Evolutionary conservation across 2,888 invertebrate species (phyloP).

Genomic region (Cheilosia pagana): DNA sequence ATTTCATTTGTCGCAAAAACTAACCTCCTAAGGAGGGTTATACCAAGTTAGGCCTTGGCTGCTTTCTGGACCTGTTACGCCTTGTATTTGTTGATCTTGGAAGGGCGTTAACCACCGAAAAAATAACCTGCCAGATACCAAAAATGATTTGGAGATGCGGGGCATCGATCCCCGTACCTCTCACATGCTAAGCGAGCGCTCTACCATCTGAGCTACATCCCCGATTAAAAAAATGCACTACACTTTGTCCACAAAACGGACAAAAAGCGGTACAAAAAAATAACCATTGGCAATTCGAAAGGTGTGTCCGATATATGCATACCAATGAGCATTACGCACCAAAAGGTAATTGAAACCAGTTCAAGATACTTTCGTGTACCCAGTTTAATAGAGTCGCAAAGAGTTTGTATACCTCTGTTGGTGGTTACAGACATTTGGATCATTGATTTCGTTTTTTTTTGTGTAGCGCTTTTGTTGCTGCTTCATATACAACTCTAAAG

Average conservation of each 20-base stretch:
- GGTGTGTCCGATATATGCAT: conserved; percentile 4
- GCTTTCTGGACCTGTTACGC: too few relatives aligned
- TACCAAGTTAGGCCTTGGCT: too few relatives aligned
- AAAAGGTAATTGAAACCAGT: conserved; percentile 10
- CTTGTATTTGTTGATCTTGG: too few relatives aligned
- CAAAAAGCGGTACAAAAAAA: background rate
- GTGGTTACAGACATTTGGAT: too few relatives aligned
- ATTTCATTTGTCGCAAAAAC: too few relatives aligned
- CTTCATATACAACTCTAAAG: too few relatives aligned
- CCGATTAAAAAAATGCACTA: conserved; percentile 69
- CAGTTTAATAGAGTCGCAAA: background rate
- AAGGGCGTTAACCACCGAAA: too few relatives aligned
- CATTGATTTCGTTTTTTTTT: too few relatives aligned
- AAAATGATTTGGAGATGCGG: conserved; percentile 81
- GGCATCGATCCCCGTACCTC: conserved; percentile 84
- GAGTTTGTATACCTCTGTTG: background rate
- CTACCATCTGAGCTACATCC: conserved; percentile 84
- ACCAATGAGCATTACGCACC: background rate
- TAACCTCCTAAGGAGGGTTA: too few relatives aligned
- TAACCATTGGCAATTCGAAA: background rate
- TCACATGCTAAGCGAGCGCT: conserved; percentile 84
- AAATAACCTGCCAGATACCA: background rate
- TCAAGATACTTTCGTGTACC: background rate
- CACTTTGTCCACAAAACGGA: background rate
- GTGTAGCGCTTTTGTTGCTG: too few relatives aligned